Evolutionary conservation across 2,797 vertebrate species (phyloP).

Genomic region (Aeoliscus strigatus): DNA sequence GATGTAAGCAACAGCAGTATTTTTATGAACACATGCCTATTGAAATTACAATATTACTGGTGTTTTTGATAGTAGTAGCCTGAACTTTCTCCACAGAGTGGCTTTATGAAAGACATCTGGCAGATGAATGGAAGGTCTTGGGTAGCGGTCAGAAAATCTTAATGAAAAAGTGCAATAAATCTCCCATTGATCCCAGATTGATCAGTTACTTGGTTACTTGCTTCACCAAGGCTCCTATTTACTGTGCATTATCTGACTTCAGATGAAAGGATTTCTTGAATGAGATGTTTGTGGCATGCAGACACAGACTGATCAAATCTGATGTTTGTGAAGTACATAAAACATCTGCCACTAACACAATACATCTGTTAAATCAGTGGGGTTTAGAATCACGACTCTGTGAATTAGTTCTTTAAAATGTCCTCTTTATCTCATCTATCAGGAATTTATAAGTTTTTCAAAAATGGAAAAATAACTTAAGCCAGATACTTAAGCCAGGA

Average conservation of each 20-base stretch:
- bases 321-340: slow-evolving; percentile 30
- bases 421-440: too few species aligned
- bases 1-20: too few species aligned
- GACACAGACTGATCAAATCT: slow-evolving; percentile 32
- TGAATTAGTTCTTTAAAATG: slow-evolving; percentile 35
- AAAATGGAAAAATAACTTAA: too few species aligned
- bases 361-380: slow-evolving; percentile 43
- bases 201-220: slow-evolving; percentile 63
- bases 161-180: slow-evolving; percentile 63
- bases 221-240: slow-evolving; percentile 56
- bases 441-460: too few species aligned
- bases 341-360: slow-evolving; percentile 28
- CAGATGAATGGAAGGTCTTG: slow-evolving; percentile 45
- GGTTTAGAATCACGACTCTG: slow-evolving; percentile 28
- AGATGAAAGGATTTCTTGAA: slow-evolving; percentile 51
- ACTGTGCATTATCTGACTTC: slow-evolving; percentile 49
- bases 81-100: slow-evolving; percentile 53
- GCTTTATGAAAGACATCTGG: slow-evolving; percentile 62
- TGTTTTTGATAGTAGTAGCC: slow-evolving; percentile 47
- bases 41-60: too few species aligned
- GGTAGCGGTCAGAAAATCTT: slow-evolving; percentile 52
- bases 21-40: too few species aligned
- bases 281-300: slow-evolving; percentile 27
- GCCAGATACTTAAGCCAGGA: too few species aligned
- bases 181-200: too few species aligned